Base-by-base conservation (phyloP, 2,888 invertebrate species). In the Cremastinae sp. region DNA sequence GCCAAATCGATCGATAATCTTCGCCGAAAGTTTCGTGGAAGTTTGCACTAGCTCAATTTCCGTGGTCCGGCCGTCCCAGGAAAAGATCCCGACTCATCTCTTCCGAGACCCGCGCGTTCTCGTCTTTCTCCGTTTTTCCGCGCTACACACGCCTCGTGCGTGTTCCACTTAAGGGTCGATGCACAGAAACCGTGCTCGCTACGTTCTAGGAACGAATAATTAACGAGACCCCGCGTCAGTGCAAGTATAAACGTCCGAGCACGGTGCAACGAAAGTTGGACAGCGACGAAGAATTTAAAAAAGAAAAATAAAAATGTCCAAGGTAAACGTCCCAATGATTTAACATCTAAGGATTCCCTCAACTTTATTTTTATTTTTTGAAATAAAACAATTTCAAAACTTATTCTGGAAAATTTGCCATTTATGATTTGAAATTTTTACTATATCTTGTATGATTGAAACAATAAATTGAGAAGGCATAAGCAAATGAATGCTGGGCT, bases 91-190 rank as follows among this genome's bases (percentile, higher is more conserved):
- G 59, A 10, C 53, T 34, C 43, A 59, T 43, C 65, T 53, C 59
- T 59, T 45, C n/a, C 56, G 49, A 49, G 49, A 68, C 56, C 36
- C 36, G 12, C 36, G 12, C 22, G 12, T 54, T 34, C 4, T 54
- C 41, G 14, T 36, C 47, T 28, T 34, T 41, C 45, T 61, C 22
- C 56, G 18, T 34, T 18, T 49, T 8, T 5, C 2, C 5, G 28
- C 28, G 5, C 28, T 43, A 59, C 20, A 59, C 20, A 49, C n/a
- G 41, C 41, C 20, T 43, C 61, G 43, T 49, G 62, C 41, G 22
- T 74, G 69, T 56, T 69, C 74, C 28, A 74, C 74, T 74, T 74
- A 62, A 68, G 65, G 72, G 72, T 72, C 72, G 72, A 72, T 72
- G 72, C 58, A 72, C 73, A 61, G 66, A 69, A 49, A 51, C 58